Percentiles rank a stretch among this genome's conserved stretches.
Evolutionary conservation across 2,888 invertebrate genomes (phyloP).

Genomic region (Caenorhabditis macrosperma): DNA sequence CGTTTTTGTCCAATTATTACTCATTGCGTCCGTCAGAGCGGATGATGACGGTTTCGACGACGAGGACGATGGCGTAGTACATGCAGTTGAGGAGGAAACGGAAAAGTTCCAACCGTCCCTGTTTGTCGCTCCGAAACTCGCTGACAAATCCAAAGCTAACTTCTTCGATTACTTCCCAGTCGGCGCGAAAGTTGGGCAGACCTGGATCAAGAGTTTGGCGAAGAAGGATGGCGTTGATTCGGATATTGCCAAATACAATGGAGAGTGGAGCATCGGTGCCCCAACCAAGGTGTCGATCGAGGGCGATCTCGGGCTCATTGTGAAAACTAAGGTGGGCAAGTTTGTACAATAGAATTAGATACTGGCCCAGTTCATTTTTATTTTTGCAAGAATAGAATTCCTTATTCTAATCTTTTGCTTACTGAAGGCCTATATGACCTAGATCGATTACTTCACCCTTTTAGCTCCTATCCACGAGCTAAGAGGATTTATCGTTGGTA

Average conservation of each 20-base stretch:
- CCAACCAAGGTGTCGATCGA: slow-evolving; percentile 88
- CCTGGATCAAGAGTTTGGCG: slow-evolving; percentile 91
- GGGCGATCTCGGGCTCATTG: slow-evolving; percentile 90
- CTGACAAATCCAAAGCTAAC: slow-evolving; percentile 20
- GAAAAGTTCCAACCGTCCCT: slow-evolving; percentile 37
- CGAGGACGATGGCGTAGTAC: slow-evolving; percentile 13
- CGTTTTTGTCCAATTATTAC: slow-evolving; percentile 13
- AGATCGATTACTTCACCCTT: slow-evolving; percentile 38
- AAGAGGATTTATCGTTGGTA: slow-evolving; percentile 43
- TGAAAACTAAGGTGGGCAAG: slow-evolving; percentile 87
- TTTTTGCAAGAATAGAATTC: background rate
- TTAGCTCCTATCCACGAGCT: background rate
- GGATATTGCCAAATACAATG: slow-evolving; percentile 94
- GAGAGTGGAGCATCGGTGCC: slow-evolving; percentile 86
- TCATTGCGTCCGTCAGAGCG: background rate
- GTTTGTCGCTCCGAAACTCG: slow-evolving; percentile 46
- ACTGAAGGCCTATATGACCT: slow-evolving; percentile 32
- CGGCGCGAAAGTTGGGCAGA: slow-evolving; percentile 84
- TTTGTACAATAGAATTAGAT: background rate
- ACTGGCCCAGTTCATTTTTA: slow-evolving; percentile 6
- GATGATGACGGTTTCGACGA: slow-evolving; percentile 28
- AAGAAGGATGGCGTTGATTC: slow-evolving; percentile 91
- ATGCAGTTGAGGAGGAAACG: slow-evolving; percentile 1
- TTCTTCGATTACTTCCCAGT: slow-evolving; percentile 68
- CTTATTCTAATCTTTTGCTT: background rate